These are phyloP conservation scores for Chlorodrepanis virens DNA, from an alignment of 2,113 vertebrate species.

Conservation along the genomic window DNA sequence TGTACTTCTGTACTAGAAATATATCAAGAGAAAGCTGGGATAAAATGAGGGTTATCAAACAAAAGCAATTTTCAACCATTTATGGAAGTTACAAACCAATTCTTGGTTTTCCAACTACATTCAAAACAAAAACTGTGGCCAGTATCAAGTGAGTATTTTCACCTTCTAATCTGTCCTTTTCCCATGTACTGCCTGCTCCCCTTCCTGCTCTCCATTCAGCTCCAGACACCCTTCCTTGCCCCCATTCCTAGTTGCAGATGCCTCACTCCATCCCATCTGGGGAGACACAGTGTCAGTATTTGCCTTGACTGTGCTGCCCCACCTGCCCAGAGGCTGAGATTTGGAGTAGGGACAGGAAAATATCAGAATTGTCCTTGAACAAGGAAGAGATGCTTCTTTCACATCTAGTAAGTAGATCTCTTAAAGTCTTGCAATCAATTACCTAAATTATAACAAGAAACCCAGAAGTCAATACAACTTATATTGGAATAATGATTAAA, in stretches of 20 bases:
- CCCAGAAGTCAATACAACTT: background rate
- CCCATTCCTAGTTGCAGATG: background rate
- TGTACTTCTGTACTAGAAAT: background rate
- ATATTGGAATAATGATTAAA: background rate
- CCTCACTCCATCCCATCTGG: background rate
- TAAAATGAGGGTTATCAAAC: background rate
- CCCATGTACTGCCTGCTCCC: background rate
- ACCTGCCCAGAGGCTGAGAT: background rate
- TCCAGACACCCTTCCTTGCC: background rate
- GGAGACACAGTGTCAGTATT: background rate
- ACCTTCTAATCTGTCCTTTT: background rate
- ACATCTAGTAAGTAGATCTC: background rate
- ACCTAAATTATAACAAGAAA: background rate
- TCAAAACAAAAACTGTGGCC: background rate
- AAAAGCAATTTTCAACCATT: background rate
- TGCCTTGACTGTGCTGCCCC: background rate
- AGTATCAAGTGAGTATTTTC: background rate
- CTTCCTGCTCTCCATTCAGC: background rate
- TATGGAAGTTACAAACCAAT: background rate
- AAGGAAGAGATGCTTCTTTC: background rate
- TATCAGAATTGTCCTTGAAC: background rate
- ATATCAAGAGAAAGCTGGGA: background rate
- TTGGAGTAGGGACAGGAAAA: background rate
- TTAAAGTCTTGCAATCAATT: background rate
- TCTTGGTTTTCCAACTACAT: background rate